Percentiles rank a stretch among this genome's conserved stretches.
Conservation (phyloP, 35 echinoderm and acorn worm genomes). For the Eucidaris tribuloides region DNA sequence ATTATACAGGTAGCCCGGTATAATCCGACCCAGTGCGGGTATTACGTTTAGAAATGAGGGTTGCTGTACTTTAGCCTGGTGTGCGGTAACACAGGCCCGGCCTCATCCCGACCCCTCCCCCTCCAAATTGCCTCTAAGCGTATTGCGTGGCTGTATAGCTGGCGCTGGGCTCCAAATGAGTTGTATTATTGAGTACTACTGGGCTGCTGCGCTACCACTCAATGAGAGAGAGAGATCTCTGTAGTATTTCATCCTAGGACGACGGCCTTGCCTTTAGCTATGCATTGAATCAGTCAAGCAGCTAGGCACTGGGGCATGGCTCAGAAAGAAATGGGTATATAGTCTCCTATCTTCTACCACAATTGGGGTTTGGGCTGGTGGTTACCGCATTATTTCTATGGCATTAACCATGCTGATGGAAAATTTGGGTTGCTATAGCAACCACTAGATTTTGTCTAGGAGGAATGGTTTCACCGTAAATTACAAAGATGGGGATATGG, state of each 20-base stretch:
- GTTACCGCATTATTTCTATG: too few species aligned
- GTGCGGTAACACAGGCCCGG: not conserved
- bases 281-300: constrained; percentile 3
- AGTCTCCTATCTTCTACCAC: too few species aligned
- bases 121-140: not conserved
- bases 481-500: too few species aligned
- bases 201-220: not conserved
- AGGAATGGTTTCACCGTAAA: too few species aligned
- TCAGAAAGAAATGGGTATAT: too few species aligned
- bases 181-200: not conserved
- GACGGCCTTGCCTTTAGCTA: not conserved
- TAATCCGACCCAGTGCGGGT: constrained; percentile 13
- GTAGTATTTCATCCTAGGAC: not conserved
- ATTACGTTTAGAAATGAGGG: not conserved
- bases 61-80: not conserved
- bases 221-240: not conserved
- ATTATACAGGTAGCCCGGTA: not conserved
- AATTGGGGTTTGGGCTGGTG: too few species aligned
- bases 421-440: too few species aligned
- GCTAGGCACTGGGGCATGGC: not conserved
- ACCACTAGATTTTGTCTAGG: too few species aligned
- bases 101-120: not conserved
- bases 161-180: not conserved
- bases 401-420: too few species aligned
- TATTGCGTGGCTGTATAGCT: not conserved